Evolutionary conservation across 92 coral and sea anemone species (phyloP).

Genomic region (Muricea muricata): DNA sequence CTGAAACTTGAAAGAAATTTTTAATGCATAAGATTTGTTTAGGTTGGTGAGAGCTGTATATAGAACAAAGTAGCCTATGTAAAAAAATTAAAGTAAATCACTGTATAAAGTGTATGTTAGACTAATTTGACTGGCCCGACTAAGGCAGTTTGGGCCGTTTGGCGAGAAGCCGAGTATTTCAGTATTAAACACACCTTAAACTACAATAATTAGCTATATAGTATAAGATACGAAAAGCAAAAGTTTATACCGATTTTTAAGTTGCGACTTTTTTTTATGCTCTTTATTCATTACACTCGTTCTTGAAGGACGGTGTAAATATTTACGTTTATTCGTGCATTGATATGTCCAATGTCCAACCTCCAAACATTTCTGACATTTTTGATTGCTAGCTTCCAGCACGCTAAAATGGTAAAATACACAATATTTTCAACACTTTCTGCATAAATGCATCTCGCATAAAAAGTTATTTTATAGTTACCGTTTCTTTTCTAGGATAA

Average conservation of each 20-base stretch:
- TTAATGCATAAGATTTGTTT: too few species aligned
- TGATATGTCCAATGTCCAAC: slow-evolving; percentile 99
- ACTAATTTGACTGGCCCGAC: too few species aligned
- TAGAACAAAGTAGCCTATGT: too few species aligned
- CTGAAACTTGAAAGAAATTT: too few species aligned
- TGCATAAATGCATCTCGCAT: neutral
- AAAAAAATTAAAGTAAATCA: too few species aligned
- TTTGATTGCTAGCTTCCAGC: slow-evolving; percentile 85
- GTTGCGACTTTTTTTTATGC: slow-evolving; percentile 61
- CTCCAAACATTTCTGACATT: slow-evolving; percentile 95
- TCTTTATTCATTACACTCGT: slow-evolving; percentile 92
- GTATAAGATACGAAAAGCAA: too few species aligned
- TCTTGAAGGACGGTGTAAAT: slow-evolving; percentile 91
- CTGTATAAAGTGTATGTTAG: too few species aligned
- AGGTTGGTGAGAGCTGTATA: too few species aligned
- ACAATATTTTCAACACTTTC: neutral
- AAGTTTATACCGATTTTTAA: neutral
- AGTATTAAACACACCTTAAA: too few species aligned
- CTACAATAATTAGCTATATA: too few species aligned
- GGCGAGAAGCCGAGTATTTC: too few species aligned
- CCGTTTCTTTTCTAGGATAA: slow-evolving; percentile 91
- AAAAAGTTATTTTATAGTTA: slow-evolving; percentile 22
- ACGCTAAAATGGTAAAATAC: slow-evolving; percentile 46
- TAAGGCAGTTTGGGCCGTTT: too few species aligned
- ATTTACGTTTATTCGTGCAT: slow-evolving; percentile 91